A percentile compares a stretch with the other conserved stretches of the same genome.
Conservation (phyloP, 2,797 vertebrate species). For the Pangasius sanitwongsei region DNA sequence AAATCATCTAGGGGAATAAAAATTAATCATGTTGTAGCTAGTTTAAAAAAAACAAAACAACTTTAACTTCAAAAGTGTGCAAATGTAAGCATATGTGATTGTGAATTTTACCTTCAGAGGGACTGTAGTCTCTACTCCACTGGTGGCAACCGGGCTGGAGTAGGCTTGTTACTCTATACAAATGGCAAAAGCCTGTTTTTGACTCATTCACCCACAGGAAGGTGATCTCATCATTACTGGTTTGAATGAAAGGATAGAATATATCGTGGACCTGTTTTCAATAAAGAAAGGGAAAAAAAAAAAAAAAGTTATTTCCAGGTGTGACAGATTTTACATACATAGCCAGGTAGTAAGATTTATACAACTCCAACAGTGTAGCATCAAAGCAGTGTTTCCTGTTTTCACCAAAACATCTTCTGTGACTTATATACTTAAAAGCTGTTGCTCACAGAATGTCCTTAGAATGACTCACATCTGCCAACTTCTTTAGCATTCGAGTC, state of each 20-base stretch:
- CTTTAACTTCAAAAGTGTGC: not conserved
- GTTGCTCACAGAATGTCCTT: not conserved
- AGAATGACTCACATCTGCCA: not conserved
- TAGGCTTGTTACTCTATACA: conserved; percentile 79
- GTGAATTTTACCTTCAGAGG: conserved; percentile 47
- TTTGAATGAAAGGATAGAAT: conserved; percentile 84
- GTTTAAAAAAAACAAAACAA: too few species aligned
- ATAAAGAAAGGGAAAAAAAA: not conserved
- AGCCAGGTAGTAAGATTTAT: not conserved
- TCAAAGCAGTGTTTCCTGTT: not conserved
- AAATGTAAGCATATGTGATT: not conserved
- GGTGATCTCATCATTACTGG: conserved; percentile 76
- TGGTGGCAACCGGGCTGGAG: conserved; percentile 73
- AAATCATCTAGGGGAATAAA: conserved; percentile 76
- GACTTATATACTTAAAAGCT: not conserved
- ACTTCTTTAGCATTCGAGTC: not conserved
- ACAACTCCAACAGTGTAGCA: not conserved
- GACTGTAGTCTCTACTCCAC: conserved; percentile 73
- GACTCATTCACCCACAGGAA: conserved; percentile 85
- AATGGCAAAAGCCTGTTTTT: conserved; percentile 84
- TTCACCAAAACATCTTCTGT: not conserved
- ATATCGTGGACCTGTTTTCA: conserved; percentile 82
- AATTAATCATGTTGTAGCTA: not conserved
- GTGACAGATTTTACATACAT: not conserved
- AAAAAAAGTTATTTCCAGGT: not conserved